phyloP scores from a whole-genome alignment of 2,888 invertebrate genomes.

The Xestia sexstrigata region DNA sequence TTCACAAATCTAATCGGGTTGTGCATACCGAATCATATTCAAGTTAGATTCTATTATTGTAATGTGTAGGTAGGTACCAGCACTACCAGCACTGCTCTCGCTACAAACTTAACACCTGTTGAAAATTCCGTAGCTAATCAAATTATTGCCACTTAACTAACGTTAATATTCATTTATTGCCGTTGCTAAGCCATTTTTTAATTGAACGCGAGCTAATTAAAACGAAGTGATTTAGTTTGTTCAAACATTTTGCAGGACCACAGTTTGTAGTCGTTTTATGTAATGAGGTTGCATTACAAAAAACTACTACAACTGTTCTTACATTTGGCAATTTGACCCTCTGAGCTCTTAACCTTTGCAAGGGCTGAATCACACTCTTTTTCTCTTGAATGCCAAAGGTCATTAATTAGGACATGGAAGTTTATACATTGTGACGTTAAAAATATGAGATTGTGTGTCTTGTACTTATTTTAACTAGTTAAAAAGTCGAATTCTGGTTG shows the following conservation, averaged over 20 bases:
- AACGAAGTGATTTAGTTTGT: slow-evolving; percentile 14
- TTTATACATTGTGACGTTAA: not conserved
- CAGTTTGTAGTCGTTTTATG: not conserved
- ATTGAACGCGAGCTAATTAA: slow-evolving; percentile 37
- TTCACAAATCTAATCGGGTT: slow-evolving; percentile 11
- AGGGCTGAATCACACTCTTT: not conserved
- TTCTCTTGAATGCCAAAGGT: not conserved
- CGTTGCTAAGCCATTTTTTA: slow-evolving; percentile 52
- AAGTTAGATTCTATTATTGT: slow-evolving; percentile 3
- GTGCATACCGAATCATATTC: slow-evolving; percentile 1
- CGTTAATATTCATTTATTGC: slow-evolving; percentile 40
- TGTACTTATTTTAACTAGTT: not conserved
- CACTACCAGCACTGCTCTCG: slow-evolving; percentile 5
- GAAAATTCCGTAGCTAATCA: slow-evolving; percentile 43
- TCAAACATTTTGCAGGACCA: not conserved
- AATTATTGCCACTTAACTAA: slow-evolving; percentile 47
- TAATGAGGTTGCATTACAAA: too few relatives aligned
- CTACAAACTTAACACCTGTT: slow-evolving; percentile 26
- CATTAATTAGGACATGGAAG: not conserved
- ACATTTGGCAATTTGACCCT: not conserved
- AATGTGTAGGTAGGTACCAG: not conserved
- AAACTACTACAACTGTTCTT: too few relatives aligned
- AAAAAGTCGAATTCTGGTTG: not conserved
- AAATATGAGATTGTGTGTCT: not conserved
- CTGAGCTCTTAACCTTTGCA: not conserved